These are phyloP conservation scores for Zosterops hypoxanthus DNA, from an alignment of 2,113 vertebrate genomes.

Conservation along the genomic window DNA sequence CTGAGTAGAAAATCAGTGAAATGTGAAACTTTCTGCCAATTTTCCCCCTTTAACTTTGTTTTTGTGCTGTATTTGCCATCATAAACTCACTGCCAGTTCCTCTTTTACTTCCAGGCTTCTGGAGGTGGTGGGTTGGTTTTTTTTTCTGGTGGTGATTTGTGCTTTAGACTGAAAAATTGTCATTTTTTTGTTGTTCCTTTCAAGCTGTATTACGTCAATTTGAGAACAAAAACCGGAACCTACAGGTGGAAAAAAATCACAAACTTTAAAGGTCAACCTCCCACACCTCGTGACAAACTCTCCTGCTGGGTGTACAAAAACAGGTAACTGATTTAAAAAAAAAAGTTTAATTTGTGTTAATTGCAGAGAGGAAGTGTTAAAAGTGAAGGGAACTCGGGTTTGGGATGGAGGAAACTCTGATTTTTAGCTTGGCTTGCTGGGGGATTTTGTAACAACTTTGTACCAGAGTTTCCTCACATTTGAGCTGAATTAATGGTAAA, in stretches of 20 bases:
- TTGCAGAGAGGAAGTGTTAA: not conserved
- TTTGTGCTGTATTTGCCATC: not conserved
- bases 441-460: not conserved
- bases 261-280: slow-evolving; percentile 79
- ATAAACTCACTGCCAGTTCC: not conserved
- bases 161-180: slow-evolving; percentile 49
- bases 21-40: not conserved
- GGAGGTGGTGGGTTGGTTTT: not conserved
- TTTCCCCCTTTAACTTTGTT: not conserved
- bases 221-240: slow-evolving; percentile 80
- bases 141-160: not conserved
- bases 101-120: not conserved
- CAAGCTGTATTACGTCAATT: slow-evolving; percentile 89
- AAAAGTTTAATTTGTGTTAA: not conserved
- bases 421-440: not conserved
- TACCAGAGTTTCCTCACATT: not conserved
- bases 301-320: slow-evolving; percentile 93
- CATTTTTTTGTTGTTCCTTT: slow-evolving; percentile 48
- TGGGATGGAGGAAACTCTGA: not conserved
- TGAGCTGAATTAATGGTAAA: not conserved
- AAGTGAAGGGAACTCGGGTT: not conserved
- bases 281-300: slow-evolving; percentile 93
- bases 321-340: slow-evolving; percentile 72
- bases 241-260: slow-evolving; percentile 86
- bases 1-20: not conserved